Evolutionary conservation across 64 coral and sea anemone species (phyloP).

Genomic region (Astreopora myriophthalma): DNA sequence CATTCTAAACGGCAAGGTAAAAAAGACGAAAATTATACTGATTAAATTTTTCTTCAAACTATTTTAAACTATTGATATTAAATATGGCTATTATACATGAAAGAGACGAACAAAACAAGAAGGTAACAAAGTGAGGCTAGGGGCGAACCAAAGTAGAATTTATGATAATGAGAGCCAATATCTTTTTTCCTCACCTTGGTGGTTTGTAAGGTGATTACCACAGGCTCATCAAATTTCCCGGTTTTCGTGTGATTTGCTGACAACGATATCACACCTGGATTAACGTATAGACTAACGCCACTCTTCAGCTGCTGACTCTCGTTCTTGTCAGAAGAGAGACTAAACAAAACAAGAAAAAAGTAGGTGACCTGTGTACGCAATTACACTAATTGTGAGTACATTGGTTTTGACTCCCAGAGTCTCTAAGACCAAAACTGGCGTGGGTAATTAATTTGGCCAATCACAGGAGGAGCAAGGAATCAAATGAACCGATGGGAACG

Average conservation of each 20-base stretch:
- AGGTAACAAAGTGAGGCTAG: not conserved
- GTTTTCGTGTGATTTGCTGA: slow-evolving; percentile 38
- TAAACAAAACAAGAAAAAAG: not conserved
- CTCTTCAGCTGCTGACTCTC: not conserved
- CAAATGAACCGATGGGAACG: too few relatives aligned
- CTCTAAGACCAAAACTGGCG: too few relatives aligned
- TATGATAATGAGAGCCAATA: not conserved
- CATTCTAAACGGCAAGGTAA: not conserved
- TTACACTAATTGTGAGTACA: too few relatives aligned
- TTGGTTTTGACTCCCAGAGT: too few relatives aligned
- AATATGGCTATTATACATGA: too few relatives aligned
- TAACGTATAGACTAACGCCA: not conserved
- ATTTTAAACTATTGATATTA: too few relatives aligned
- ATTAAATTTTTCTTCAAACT: too few relatives aligned
- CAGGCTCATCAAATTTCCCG: slow-evolving; percentile 54
- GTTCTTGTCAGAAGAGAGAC: not conserved
- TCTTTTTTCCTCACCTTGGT: slow-evolving; percentile 25
- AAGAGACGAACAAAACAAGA: not conserved
- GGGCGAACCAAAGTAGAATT: not conserved
- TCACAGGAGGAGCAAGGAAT: too few relatives aligned
- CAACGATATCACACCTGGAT: slow-evolving; percentile 68
- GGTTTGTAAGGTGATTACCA: slow-evolving; percentile 62
- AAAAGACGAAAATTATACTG: too few relatives aligned
- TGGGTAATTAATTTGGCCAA: too few relatives aligned
- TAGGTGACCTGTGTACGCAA: too few relatives aligned